A percentile compares a stretch with the other conserved stretches of the same genome.
phyloP scores from a whole-genome alignment of 2,113 vertebrate species.

The Opisthocomus hoazin region DNA sequence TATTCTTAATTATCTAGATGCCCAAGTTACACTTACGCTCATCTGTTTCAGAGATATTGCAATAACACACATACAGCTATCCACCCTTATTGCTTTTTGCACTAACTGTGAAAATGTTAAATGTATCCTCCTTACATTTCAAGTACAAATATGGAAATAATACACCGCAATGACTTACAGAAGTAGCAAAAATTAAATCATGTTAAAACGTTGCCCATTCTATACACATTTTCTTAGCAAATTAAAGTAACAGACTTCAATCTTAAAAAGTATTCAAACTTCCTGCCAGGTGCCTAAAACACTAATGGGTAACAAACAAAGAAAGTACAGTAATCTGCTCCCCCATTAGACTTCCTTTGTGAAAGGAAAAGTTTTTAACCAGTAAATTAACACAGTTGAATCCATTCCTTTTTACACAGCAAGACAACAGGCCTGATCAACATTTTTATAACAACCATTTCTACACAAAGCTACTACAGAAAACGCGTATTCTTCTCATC shows the following conservation, averaged over 20 bases:
- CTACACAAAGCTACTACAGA: background rate
- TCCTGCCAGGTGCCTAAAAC: slow-evolving; percentile 77
- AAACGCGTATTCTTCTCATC: background rate
- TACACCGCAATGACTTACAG: background rate
- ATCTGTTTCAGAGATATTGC: background rate
- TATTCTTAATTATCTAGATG: background rate
- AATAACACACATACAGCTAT: background rate
- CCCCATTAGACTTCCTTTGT: slow-evolving; percentile 45
- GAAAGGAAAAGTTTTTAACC: slow-evolving; percentile 61
- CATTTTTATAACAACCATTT: background rate
- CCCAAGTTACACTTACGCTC: background rate
- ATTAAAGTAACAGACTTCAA: slow-evolving; percentile 44
- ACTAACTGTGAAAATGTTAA: background rate
- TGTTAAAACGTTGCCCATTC: background rate
- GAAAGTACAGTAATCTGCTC: slow-evolving; percentile 46
- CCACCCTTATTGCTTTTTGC: background rate
- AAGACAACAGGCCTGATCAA: background rate
- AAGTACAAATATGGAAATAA: background rate
- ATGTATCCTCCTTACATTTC: background rate
- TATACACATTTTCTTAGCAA: slow-evolving; percentile 3
- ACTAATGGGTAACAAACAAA: slow-evolving; percentile 66
- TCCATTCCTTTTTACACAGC: background rate
- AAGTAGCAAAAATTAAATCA: background rate
- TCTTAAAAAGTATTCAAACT: slow-evolving; percentile 66
- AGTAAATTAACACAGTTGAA: slow-evolving; percentile 14